Base-by-base conservation (phyloP, 2,797 vertebrate species). In the Podargus strigoides region DNA sequence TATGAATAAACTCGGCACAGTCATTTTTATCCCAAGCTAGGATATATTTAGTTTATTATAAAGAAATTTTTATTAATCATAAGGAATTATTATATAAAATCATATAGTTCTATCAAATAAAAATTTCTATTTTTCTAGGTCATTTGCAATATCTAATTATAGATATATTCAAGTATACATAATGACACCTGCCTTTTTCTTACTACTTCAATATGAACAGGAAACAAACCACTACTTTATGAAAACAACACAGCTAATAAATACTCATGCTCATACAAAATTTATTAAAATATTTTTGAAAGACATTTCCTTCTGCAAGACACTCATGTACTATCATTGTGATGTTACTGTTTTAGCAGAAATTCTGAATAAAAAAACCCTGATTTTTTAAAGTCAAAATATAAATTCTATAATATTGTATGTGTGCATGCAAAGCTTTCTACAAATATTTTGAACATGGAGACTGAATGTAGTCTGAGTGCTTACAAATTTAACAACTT, bases 261-360 rank as follows among this genome's bases (percentile, higher is more conserved):
- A 80, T 36, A 7, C 22, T 1, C 1, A 67, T 5, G 7, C 4
- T 64, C 17, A 66, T 37, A 41, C 0, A 62, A 64, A 42, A 37
- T 15, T 1, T 24, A 41, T 73, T 66, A 15, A 39, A 30, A 37
- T 21, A 7, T 44, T 7, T 37, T 63, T 21, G 4, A 60, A 73
- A 53, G 4, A 1, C 0, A 4, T 64, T 60, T 66, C 42, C 13
- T 63, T 60, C n/a, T 69, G 5, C 8, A 37, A 52, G 3, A 17
- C 3, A 20, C 5, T 4, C 26, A 2, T 34, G 4, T 34, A 39
- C 66, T 53, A 27, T 15, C 19, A 72, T 16, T 55, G 4, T 17
- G 75, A 55, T 37, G 6, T 92, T 85, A 24, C 22, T 56, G 10
- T 63, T 73, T 41, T 59, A 78, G 9, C 8, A 72, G 53, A 87